Evolutionary conservation across 2,888 invertebrate species (phyloP).

Genomic region (Nephrotoma flavescens): DNA sequence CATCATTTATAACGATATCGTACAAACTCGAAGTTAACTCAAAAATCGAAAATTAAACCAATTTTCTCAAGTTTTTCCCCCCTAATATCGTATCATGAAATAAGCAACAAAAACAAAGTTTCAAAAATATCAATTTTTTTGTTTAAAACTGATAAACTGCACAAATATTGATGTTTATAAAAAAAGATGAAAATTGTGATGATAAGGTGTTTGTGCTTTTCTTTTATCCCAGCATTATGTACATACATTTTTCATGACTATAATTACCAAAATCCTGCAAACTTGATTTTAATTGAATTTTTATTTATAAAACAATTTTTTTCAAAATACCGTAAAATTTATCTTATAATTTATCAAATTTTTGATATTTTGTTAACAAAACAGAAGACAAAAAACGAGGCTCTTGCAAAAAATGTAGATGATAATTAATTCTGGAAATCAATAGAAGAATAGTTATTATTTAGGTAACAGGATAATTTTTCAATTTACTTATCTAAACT

Average conservation of each 20-base stretch:
- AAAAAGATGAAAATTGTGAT: neutral
- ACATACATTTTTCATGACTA: neutral
- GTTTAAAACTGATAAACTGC: neutral
- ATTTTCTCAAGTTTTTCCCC: neutral
- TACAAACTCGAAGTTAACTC: neutral
- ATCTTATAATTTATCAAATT: neutral
- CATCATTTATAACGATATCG: neutral
- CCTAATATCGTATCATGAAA: neutral
- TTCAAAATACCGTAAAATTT: neutral
- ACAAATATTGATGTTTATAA: neutral
- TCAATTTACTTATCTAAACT: neutral
- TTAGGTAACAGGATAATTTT: neutral
- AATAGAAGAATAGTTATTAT: neutral
- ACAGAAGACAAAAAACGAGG: neutral
- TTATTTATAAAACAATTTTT: neutral
- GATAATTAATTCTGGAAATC: neutral
- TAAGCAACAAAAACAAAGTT: neutral
- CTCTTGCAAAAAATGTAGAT: neutral
- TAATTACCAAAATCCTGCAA: neutral
- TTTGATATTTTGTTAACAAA: neutral
- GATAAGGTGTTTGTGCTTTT: neutral
- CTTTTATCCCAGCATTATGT: neutral
- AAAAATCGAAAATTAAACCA: neutral
- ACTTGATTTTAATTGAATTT: neutral
- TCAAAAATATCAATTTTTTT: neutral